Evolutionary conservation across 2,113 vertebrate species (phyloP).

Genomic region (Elephas maximus): DNA sequence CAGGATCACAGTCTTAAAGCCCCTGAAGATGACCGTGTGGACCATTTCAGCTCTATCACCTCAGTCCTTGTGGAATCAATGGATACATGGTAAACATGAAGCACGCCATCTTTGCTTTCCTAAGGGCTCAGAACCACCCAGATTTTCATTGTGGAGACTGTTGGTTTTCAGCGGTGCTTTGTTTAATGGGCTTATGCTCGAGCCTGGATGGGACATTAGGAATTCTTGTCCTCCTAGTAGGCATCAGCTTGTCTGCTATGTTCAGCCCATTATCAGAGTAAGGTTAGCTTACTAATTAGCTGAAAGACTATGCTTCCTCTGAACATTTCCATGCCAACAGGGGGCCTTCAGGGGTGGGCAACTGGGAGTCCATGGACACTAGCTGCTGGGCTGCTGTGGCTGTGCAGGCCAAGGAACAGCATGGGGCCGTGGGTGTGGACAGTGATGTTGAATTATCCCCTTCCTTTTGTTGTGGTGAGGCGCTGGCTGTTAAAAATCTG

Average conservation of each 20-base stretch:
- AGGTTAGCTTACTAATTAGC: not conserved
- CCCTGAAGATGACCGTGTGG: not conserved
- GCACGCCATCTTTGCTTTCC: slow-evolving; percentile 92
- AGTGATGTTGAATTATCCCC: not conserved
- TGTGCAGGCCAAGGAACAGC: fast-evolving
- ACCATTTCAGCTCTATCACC: slow-evolving; percentile 87
- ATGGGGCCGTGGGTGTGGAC: not conserved
- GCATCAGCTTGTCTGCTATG: slow-evolving; percentile 92
- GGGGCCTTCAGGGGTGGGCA: not conserved
- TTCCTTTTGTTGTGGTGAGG: not conserved
- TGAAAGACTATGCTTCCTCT: not conserved
- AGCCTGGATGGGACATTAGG: slow-evolving; percentile 92
- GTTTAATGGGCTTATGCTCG: slow-evolving; percentile 90
- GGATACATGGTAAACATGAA: slow-evolving; percentile 91
- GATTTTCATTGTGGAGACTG: slow-evolving; percentile 92
- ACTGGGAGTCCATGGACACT: fast-evolving
- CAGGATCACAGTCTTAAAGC: not conserved
- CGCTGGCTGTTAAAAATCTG: not conserved
- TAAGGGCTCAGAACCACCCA: slow-evolving; percentile 91
- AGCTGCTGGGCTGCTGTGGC: not conserved
- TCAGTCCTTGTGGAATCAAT: slow-evolving; percentile 93
- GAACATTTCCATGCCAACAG: not conserved
- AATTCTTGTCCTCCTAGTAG: slow-evolving; percentile 92
- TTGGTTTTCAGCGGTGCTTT: slow-evolving; percentile 92
- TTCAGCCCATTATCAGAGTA: slow-evolving; percentile 88